A percentile compares a stretch with the other conserved stretches of the same genome.
Conservation (phyloP, 64 coral and sea anemone species). For the Stylophora pistillata region DNA sequence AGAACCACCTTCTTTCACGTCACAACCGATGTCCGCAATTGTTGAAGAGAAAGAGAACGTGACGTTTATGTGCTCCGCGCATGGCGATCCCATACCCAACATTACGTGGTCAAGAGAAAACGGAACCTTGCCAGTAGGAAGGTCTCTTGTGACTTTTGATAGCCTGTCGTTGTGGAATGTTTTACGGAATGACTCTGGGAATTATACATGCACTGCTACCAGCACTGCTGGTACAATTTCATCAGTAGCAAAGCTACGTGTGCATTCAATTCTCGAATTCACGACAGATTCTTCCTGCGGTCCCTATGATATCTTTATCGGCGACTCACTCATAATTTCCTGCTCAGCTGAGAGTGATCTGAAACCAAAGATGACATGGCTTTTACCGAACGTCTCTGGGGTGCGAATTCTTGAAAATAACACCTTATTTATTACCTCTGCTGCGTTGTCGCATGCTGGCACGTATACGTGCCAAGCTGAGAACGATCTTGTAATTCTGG, state of each 20-base stretch:
- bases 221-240: not conserved
- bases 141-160: not conserved
- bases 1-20: not conserved
- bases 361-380: not conserved
- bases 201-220: not conserved
- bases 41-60: constrained; percentile 7
- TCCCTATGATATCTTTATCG: not conserved
- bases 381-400: not conserved
- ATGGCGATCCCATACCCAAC: not conserved
- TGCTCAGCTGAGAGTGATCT: not conserved
- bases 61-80: not conserved
- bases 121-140: not conserved
- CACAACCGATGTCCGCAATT: not conserved
- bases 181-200: not conserved
- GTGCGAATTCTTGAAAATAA: not conserved
- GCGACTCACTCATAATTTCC: not conserved
- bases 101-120: constrained; percentile 7
- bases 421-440: not conserved
- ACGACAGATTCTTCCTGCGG: not conserved
- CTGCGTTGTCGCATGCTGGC: not conserved
- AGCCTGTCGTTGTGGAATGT: not conserved
- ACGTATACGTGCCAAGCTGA: not conserved
- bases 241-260: not conserved
- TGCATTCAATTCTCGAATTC: constrained; percentile 1
- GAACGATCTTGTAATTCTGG: not conserved